Base-by-base conservation (phyloP, 2,113 vertebrate genomes). In the Xiphophorus couchianus region DNA sequence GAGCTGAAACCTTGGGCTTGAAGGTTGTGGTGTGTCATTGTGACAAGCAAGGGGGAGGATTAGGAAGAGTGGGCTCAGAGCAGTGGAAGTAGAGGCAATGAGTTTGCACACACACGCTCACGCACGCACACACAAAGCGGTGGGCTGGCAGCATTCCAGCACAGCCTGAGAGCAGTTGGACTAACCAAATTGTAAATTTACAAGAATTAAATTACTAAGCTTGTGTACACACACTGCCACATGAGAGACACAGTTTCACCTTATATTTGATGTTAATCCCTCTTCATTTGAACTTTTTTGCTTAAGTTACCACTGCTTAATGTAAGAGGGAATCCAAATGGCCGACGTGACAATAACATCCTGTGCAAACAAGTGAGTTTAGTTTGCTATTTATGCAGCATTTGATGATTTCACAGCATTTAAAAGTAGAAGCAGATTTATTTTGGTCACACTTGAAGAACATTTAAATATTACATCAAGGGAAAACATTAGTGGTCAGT, bases 151-250 rank as follows among this genome's bases (percentile, higher is more conserved):
- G 85, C 85, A 84, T 86, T 91, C 89, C 92, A 93, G 75, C 76
- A 88, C 80, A 83, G 76, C 89, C 81, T 54, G 71, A 74, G 89
- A 93, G 90, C 86, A 86, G 87, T 90, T 90, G 90, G 87, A 58
- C 87, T 89, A 90, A 91, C 89, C 85, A 87, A 91, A 92, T 92
- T 89, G 91, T 90, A 91, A 71, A 92, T 91, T 90, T 90, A 92
- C 90, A 90, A 90, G 89, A 82, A 86, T 86, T 89, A 86, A 90
- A 91, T 93, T 89, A 90, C 87, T 89, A 82, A 85, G 87, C 84
- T 68, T 74, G 79, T 83, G 84, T 88, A 88, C 88, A 90, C 89
- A 88, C 66, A 87, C 80, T 88, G 83, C 82, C 84, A 91, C 78
- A 85, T 87, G 82, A 89, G 82, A 84, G 70, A 77, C 86, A 83